A percentile compares a stretch with the other conserved stretches of the same genome.
phyloP scores from a whole-genome alignment of 2,888 invertebrate species.

The Celastrina argiolus region DNA sequence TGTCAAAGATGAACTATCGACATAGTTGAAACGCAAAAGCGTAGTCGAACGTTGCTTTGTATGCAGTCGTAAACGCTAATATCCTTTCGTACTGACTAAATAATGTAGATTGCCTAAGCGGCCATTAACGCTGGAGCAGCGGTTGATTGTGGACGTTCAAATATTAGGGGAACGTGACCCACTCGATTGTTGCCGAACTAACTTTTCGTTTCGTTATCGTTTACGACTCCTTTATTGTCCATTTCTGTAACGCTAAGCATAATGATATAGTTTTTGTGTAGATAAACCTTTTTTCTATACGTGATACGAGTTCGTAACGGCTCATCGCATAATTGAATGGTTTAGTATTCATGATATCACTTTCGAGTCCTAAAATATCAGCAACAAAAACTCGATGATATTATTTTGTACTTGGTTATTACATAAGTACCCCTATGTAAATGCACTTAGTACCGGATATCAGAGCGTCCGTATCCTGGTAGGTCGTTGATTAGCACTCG shows the following conservation, averaged over 20 bases:
- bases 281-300: conserved; percentile 28
- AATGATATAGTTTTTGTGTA: conserved; percentile 31
- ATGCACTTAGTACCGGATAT: too few relatives aligned
- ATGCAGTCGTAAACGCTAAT: conserved; percentile 7
- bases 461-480: too few relatives aligned
- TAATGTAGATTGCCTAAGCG: conserved; percentile 19
- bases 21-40: neutral
- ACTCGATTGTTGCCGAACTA: conserved; percentile 33
- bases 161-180: conserved; percentile 67
- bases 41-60: neutral
- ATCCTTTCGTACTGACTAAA: conserved; percentile 9
- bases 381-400: neutral
- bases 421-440: too few relatives aligned
- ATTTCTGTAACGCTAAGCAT: conserved; percentile 34
- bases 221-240: conserved; percentile 33
- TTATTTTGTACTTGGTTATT: neutral
- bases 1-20: neutral
- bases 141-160: conserved; percentile 41
- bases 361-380: neutral
- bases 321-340: conserved; percentile 24
- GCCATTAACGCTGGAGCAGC: conserved; percentile 23
- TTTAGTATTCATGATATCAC: neutral
- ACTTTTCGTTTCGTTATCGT: conserved; percentile 31
- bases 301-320: conserved; percentile 30
- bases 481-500: too few relatives aligned